phyloP scores from a whole-genome alignment of 1,140 invertebrate genomes.

The Drosophila navojoa region DNA sequence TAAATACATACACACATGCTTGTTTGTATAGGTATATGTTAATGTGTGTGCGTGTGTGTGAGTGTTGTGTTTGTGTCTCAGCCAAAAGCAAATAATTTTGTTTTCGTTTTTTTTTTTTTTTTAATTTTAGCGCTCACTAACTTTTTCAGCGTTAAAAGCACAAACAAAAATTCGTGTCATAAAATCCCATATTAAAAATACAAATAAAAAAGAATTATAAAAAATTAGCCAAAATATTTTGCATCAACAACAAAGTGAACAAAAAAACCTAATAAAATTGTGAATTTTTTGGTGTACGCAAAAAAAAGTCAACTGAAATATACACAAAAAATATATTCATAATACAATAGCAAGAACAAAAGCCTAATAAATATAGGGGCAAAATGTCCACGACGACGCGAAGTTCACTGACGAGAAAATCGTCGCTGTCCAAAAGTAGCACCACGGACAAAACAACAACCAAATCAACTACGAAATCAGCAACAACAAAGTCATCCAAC shows the following conservation, averaged over 20 bases:
- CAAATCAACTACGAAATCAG: constrained; percentile 54
- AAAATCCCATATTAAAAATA: constrained; percentile 61
- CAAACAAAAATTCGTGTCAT: constrained; percentile 59
- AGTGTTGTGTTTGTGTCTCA: constrained; percentile 43
- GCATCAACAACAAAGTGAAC: constrained; percentile 40
- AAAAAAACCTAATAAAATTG: constrained; percentile 45
- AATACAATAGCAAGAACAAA: constrained; percentile 29
- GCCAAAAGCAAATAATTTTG: constrained; percentile 54
- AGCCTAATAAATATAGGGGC: constrained; percentile 59
- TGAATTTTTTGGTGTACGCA: constrained; percentile 29
- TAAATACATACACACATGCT: constrained; percentile 22
- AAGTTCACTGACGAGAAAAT: constrained; percentile 79
- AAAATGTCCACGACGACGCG: constrained; percentile 79
- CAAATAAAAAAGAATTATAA: constrained; percentile 41
- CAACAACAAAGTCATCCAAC: constrained; percentile 42
- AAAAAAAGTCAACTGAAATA: constrained; percentile 33
- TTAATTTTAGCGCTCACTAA: constrained; percentile 69
- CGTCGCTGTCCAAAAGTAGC: constrained; percentile 61
- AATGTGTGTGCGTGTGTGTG: constrained; percentile 25
- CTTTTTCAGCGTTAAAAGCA: constrained; percentile 59
- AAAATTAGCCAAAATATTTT: constrained; percentile 33
- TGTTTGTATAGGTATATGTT: constrained; percentile 24
- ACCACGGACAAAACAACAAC: constrained; percentile 56
- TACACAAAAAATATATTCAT: constrained; percentile 36
- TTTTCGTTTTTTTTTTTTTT: constrained; percentile 44